Evolutionary conservation across 1,140 invertebrate species (phyloP), one percentile per base, ranked within the genome.

Genomic region (Sinonovacula constricta): DNA sequence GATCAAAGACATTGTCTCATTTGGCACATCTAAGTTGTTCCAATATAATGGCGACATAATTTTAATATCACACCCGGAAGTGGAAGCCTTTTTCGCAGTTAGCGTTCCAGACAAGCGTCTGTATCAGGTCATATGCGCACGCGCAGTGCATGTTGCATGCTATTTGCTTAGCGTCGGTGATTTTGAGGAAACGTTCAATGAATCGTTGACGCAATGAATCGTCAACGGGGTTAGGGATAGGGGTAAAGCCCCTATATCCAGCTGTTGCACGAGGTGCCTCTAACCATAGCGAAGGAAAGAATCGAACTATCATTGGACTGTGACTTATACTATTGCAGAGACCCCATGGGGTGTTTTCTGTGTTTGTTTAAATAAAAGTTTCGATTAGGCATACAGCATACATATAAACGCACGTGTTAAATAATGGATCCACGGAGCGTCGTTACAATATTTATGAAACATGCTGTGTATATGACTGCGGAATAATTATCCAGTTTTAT

Each of bases 51-150:
- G 67, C 18, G 74, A 77, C 34, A 68, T 33, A 2, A 34, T 31
- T 24, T 30, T 77, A 3, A 59, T 31, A 39, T 59, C 10, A n/a
- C 34, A 31, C 10, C 62, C 24, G 10, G 33, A 31, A 22, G 65
- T 34, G 31, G 24, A 31, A 1, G 5, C 45, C 24, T 62, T 33
- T 2, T 51, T 68, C 59, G 74, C 74, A 0, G 54, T 77, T n/a
- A 65, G 74, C 12, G 74, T 77, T 7, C 74, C 74, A 14, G 74
- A 77, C 31, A 7, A 39, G 31, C 30, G 74, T 10, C 26, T 67
- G 2, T 14, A 53, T 3, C 51, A 77, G 28, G 65, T 60, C 15
- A 34, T 77, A 5, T 77, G 74, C 63, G 74, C 74, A 68, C 57
- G 51, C 74, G 65, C 68, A 0, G 54, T 77, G 1, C 74, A 62